Evolutionary conservation across 1,140 invertebrate genomes (phyloP).

Genomic region (Alviniconcha marisindica): DNA sequence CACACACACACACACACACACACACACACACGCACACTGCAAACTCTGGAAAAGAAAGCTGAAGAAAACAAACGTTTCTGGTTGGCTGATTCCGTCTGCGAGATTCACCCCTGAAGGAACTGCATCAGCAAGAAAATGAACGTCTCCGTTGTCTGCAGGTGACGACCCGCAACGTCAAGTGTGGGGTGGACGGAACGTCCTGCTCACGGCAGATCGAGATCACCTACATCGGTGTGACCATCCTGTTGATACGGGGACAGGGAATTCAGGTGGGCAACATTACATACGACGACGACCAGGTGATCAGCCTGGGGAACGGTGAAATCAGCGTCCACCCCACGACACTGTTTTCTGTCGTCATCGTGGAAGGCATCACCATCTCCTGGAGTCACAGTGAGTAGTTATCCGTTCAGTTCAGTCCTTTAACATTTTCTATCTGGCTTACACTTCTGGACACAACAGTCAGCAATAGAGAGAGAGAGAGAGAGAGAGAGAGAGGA

Average conservation of each 20-base stretch:
- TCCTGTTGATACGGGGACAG: conserved; percentile 41
- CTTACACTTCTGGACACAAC: no score
- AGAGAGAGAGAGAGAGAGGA: no score
- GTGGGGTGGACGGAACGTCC: conserved; percentile 88
- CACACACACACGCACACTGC: conserved; percentile 32
- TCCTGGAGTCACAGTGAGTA: conserved; percentile 3
- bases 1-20: not conserved
- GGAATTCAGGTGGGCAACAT: conserved; percentile 20
- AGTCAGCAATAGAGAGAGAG: no score
- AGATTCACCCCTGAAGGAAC: no score
- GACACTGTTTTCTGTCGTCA: not conserved
- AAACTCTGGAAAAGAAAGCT: no score
- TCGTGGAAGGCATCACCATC: not conserved
- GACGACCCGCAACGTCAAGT: conserved; percentile 83
- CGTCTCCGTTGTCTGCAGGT: not conserved
- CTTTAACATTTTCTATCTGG: no score
- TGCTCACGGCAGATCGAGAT: conserved; percentile 88
- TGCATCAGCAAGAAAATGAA: no score
- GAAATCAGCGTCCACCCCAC: not conserved
- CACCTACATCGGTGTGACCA: conserved; percentile 76
- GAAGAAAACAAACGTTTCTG: no score
- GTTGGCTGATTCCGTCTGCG: no score
- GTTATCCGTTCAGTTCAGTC: no score
- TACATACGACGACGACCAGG: not conserved
- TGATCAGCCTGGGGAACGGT: not conserved